Evolutionary conservation across 2,113 vertebrate genomes (phyloP), one percentile per base, ranked within the genome.

Genomic region (Penelope pileata): DNA sequence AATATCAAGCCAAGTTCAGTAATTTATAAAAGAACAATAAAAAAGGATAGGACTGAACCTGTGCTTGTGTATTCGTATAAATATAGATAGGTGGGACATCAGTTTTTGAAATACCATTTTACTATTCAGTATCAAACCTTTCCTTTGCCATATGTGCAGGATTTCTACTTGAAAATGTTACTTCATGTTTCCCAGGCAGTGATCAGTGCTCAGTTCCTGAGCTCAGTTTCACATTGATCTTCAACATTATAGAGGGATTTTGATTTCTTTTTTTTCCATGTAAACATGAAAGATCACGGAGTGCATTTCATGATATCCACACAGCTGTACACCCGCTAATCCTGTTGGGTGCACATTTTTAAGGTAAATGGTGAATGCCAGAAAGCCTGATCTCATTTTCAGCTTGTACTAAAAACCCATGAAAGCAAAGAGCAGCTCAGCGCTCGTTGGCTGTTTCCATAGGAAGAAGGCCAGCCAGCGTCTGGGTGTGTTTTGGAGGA

Each of bases 401-500:
- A 94, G 90, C 91, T 93, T 85, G 72, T 40, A 88, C 80, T 92
- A 23, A 90, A 89, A 34, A 56, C 43, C 54, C 40, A 48, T 67
- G 62, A 90, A 90, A 96, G 95, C 94, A 72, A 86, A 93, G 80
- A 95, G 94, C 87, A 94, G 90, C 90, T 97, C 42, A 72, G 83
- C 95, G 93, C 85, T 78, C 19, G 5, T 90, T 81, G 60, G 94
- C 90, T 73, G 90, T 93, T 94, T 95, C 96, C 77, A 69, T 96
- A 94, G 90, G 94, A 91, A 88, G 93, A 78, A 67, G 93, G 80
- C 43, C 91, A 95, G 91, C 66, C 77, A 78, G 88, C 47, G 92
- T 86, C 96, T 96, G 94, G 78, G 87, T 93, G 94, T 94, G 92
- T 59, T 95, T 92, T 64, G 92, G 94, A 94, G 95, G 91, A 96